A percentile compares a stretch with the other conserved stretches of the same genome.
Evolutionary conservation across 2,797 vertebrate genomes (phyloP).

Genomic region (Phoeniculus purpureus): DNA sequence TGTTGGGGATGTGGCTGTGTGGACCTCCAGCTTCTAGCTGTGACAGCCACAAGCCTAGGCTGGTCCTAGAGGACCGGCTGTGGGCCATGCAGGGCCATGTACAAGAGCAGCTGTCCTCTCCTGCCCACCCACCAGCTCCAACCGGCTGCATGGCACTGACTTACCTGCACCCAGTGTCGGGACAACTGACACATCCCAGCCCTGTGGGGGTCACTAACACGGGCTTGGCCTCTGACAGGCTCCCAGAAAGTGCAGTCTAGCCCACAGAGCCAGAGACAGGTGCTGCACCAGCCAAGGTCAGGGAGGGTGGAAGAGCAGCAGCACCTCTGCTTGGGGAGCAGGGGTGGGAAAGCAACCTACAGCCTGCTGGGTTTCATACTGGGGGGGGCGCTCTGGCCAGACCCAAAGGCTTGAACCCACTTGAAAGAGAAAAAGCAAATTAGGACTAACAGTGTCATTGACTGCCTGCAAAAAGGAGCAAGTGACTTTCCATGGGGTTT

Average conservation of each 20-base stretch:
- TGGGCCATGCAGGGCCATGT: neutral
- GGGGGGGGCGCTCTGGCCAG: neutral
- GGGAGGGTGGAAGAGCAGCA: neutral
- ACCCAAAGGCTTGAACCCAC: neutral
- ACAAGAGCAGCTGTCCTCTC: neutral
- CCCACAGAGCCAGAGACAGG: neutral
- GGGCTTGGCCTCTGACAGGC: neutral
- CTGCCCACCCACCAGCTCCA: neutral
- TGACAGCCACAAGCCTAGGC: neutral
- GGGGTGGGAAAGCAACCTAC: neutral
- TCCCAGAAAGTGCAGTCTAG: neutral
- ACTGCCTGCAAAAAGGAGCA: neutral
- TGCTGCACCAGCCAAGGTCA: neutral
- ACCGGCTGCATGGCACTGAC: neutral
- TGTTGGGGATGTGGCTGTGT: neutral
- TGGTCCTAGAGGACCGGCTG: neutral
- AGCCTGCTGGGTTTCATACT: neutral
- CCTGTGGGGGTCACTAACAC: neutral
- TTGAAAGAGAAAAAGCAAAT: neutral
- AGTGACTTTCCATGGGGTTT: neutral
- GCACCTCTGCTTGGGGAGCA: neutral
- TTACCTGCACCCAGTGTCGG: neutral
- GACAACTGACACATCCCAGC: neutral
- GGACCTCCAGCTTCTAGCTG: neutral
- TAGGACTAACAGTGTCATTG: neutral